Conservation (phyloP, 1,140 invertebrate species). For the Aricia agestis region DNA sequence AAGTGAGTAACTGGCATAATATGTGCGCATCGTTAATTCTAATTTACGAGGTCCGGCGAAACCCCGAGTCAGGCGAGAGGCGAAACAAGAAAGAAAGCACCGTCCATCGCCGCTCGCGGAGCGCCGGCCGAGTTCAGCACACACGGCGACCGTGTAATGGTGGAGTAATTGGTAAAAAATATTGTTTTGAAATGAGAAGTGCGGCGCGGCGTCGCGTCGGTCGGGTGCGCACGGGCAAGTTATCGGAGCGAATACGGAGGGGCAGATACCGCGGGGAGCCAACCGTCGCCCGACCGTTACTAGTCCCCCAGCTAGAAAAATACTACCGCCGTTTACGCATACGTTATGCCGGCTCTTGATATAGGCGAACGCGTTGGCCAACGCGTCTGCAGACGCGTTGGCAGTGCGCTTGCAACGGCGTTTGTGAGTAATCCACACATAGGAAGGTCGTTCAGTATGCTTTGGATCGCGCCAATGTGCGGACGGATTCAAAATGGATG, state of each 20-base stretch:
- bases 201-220: constrained; percentile 62
- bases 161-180: constrained; percentile 49
- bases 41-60: constrained; percentile 39
- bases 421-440: no score
- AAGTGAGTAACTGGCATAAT: constrained; percentile 53
- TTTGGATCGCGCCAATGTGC: no score
- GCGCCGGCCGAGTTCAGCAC: constrained; percentile 30
- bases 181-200: constrained; percentile 68
- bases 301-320: constrained; percentile 74
- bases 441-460: no score
- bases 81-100: constrained; percentile 15
- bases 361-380: no score
- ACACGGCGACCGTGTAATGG: constrained; percentile 55
- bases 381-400: no score
- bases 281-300: constrained; percentile 74
- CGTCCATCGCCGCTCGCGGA: constrained; percentile 48
- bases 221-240: constrained; percentile 73
- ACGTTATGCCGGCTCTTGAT: no score
- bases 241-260: constrained; percentile 75
- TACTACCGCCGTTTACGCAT: constrained; percentile 63
- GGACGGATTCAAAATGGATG: no score
- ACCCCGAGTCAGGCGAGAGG: not conserved
- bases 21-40: constrained; percentile 62
- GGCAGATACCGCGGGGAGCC: constrained; percentile 71
- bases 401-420: no score